Percentiles rank a stretch among this genome's conserved stretches.
phyloP scores from a whole-genome alignment of 2,113 vertebrate genomes.

The Spea bombifrons region DNA sequence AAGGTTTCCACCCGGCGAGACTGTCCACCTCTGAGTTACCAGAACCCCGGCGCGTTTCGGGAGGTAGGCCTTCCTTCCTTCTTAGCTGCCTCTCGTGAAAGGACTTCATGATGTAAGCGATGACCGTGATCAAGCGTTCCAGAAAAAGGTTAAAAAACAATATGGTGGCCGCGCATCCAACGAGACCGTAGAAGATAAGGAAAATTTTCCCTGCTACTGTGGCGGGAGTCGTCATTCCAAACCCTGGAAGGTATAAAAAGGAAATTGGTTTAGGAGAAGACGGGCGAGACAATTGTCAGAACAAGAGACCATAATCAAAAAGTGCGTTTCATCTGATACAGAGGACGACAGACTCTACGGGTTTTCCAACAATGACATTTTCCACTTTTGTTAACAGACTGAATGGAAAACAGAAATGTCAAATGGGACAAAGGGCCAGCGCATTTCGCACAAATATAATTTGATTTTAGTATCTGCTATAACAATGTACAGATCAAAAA shows the following conservation, averaged over 20 bases:
- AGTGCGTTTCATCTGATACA: no score
- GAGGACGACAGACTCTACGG: no score
- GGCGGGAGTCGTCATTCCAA: constrained; percentile 93
- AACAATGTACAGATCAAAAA: no score
- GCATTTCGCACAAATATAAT: no score
- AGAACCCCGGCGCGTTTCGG: constrained; percentile 50
- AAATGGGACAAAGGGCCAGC: no score
- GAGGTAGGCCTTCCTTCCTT: constrained; percentile 69
- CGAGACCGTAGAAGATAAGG: constrained; percentile 90
- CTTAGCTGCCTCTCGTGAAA: constrained; percentile 76
- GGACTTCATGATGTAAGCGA: constrained; percentile 81
- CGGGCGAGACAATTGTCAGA: no score
- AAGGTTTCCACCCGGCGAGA: constrained; percentile 89
- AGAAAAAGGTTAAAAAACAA: constrained; percentile 97
- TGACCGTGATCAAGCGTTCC: constrained; percentile 90
- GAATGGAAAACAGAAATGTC: no score
- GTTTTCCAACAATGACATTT: no score
- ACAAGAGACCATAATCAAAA: no score
- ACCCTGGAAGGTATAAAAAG: constrained; percentile 75
- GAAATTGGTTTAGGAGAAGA: no score
- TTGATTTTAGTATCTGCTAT: no score
- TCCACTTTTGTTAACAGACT: no score
- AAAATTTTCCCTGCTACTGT: constrained; percentile 90
- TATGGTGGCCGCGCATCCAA: constrained; percentile 92
- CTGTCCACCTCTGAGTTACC: constrained; percentile 56